Conservation (phyloP, 2,888 invertebrate species). For the Teleogryllus oceanicus region DNA sequence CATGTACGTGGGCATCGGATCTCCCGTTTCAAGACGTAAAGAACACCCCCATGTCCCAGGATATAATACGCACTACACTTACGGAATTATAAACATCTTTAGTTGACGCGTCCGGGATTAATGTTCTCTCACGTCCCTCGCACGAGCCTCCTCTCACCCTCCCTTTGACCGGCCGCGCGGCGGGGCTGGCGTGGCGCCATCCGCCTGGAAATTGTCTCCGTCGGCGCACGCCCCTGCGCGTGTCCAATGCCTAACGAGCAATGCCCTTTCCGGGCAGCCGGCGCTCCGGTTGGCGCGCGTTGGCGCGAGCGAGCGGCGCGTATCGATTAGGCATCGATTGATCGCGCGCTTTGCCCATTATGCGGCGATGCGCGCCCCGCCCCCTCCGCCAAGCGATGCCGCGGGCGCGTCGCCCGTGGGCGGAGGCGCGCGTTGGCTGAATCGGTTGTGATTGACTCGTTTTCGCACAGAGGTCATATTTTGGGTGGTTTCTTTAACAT, state of each 20-base stretch:
- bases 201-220: not conserved
- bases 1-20: too few relatives aligned
- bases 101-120: not conserved
- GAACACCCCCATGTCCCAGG: too few relatives aligned
- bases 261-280: not conserved
- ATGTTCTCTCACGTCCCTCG: not conserved
- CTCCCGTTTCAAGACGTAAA: too few relatives aligned
- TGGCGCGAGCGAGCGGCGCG: not conserved
- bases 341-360: not conserved
- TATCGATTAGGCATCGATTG: conserved; percentile 8
- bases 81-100: too few relatives aligned
- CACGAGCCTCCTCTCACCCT: not conserved
- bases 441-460: too few relatives aligned
- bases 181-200: not conserved
- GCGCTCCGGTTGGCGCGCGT: not conserved
- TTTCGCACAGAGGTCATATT: too few relatives aligned
- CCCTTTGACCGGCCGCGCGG: not conserved
- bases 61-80: too few relatives aligned
- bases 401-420: too few relatives aligned
- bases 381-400: not conserved
- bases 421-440: too few relatives aligned
- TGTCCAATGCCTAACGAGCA: conserved; percentile 2
- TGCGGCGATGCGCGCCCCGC: not conserved
- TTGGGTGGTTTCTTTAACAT: too few relatives aligned
- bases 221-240: not conserved